A percentile compares a stretch with the other conserved stretches of the same genome.
phyloP scores from a whole-genome alignment of 2,888 invertebrate genomes.

The Sialis lutaria region DNA sequence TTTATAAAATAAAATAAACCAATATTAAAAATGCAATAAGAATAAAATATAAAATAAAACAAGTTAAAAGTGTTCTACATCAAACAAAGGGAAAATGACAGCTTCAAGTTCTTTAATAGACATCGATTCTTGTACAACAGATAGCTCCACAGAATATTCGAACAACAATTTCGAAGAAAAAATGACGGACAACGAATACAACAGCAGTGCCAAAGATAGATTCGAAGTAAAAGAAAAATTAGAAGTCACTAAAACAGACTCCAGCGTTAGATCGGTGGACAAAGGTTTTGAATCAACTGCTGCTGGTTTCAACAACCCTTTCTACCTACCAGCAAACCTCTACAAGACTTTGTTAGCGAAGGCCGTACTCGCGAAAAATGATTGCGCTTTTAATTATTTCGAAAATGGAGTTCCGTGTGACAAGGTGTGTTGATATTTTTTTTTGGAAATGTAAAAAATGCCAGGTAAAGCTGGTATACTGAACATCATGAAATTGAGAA shows the following conservation, averaged over 20 bases:
- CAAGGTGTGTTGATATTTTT: not conserved
- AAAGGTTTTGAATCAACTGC: not conserved
- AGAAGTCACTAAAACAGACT: not conserved
- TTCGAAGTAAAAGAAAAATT: not conserved
- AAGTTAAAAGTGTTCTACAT: too few relatives aligned
- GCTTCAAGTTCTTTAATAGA: slow-evolving; percentile 6
- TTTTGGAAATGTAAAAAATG: not conserved
- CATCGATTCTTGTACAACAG: slow-evolving; percentile 3
- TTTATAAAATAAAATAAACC: too few relatives aligned
- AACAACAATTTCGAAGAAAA: not conserved
- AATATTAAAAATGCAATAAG: too few relatives aligned
- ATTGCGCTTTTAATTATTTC: slow-evolving; percentile 4
- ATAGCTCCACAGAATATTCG: slow-evolving; percentile 3
- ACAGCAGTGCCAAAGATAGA: not conserved
- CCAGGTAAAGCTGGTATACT: too few relatives aligned
- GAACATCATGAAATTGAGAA: too few relatives aligned
- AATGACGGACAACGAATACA: not conserved
- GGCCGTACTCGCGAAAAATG: slow-evolving; percentile 5
- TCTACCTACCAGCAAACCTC: slow-evolving; percentile 3
- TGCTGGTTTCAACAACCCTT: slow-evolving; percentile 1
- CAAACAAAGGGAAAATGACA: slow-evolving; percentile 1
- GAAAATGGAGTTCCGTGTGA: not conserved
- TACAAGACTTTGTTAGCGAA: slow-evolving; percentile 5
- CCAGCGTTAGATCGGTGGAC: not conserved
- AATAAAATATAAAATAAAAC: too few relatives aligned